Evolutionary conservation across 2,888 invertebrate genomes (phyloP).

Genomic region (Aquatica leii): DNA sequence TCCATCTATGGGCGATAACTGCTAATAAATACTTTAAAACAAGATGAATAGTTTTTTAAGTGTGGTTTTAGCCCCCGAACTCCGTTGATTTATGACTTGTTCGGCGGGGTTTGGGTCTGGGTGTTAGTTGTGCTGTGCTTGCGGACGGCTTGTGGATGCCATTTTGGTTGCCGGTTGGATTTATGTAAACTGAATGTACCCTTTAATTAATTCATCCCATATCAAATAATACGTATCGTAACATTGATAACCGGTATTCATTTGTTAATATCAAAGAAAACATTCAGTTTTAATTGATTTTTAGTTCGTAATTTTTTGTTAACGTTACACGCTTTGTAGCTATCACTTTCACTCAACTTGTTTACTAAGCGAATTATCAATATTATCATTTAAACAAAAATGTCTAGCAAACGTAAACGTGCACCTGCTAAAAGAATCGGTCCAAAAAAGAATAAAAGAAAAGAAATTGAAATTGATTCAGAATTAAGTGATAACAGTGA

Average conservation of each 20-base stretch:
- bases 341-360: conserved; percentile 11
- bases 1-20: conserved; percentile 46
- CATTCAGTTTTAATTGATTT: too few relatives aligned
- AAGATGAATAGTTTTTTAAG: conserved; percentile 26
- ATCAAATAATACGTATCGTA: neutral
- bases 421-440: conserved; percentile 54
- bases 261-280: too few relatives aligned
- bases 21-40: conserved; percentile 50
- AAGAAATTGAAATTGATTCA: conserved; percentile 60
- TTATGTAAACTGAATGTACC: neutral
- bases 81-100: conserved; percentile 8
- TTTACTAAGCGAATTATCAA: conserved; percentile 15
- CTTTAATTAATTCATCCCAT: neutral
- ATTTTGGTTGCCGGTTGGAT: conserved; percentile 49
- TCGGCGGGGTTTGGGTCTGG: conserved; percentile 10
- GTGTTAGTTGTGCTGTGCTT: conserved; percentile 10
- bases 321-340: too few relatives aligned
- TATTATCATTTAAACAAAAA: conserved; percentile 31
- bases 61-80: conserved; percentile 13
- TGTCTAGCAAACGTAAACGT: conserved; percentile 58
- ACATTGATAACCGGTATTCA: neutral
- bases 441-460: conserved; percentile 55
- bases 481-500: conserved; percentile 59
- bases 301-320: too few relatives aligned
- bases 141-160: conserved; percentile 42